phyloP scores from a whole-genome alignment of 2,888 invertebrate species.

The Sarcophaga variegata region DNA sequence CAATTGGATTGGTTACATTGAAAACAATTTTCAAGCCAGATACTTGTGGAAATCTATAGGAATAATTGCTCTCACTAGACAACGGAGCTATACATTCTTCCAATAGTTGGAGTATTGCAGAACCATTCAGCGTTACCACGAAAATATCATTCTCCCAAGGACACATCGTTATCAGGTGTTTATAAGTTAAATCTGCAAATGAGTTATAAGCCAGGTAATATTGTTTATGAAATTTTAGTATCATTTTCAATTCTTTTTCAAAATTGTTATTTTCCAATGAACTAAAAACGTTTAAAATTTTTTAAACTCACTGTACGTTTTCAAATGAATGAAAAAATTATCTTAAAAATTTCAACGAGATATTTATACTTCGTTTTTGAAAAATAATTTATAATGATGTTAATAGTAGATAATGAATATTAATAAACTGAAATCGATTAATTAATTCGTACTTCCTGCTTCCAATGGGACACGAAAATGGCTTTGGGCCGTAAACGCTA shows the following conservation, averaged over 20 bases:
- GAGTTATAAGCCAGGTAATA: no score
- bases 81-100: slow-evolving; percentile 83
- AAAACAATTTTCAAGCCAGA: slow-evolving; percentile 83
- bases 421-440: no score
- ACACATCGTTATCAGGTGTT: slow-evolving; percentile 86
- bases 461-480: slow-evolving; percentile 87
- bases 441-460: slow-evolving; percentile 83
- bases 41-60: slow-evolving; percentile 82
- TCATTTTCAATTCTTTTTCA: no score
- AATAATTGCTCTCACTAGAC: slow-evolving; percentile 70
- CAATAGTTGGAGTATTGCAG: slow-evolving; percentile 84
- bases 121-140: slow-evolving; percentile 87
- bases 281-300: no score
- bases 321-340: no score
- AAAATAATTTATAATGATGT: background rate
- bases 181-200: slow-evolving; percentile 86
- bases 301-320: no score
- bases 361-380: background rate
- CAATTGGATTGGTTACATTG: slow-evolving; percentile 84
- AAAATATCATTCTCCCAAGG: slow-evolving; percentile 91
- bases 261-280: no score
- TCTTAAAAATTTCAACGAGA: no score
- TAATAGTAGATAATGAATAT: background rate
- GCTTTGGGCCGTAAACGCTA: slow-evolving; percentile 87
- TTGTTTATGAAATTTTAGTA: no score